These are phyloP conservation scores for Oreotragus oreotragus DNA, from an alignment of 2,113 vertebrate genomes.

Conservation along the genomic window DNA sequence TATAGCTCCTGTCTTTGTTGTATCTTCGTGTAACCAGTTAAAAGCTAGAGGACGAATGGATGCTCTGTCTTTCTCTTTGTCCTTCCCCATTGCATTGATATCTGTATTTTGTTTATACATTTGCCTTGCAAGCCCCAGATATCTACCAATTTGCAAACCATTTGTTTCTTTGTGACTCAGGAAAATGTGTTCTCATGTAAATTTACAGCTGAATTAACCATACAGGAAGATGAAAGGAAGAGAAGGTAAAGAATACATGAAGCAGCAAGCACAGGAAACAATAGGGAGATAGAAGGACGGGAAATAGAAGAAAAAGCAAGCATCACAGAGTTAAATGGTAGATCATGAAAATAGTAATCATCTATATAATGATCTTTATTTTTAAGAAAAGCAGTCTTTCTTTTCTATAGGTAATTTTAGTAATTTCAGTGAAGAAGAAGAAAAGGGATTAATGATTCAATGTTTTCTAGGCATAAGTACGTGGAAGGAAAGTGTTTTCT, in stretches of 20 bases:
- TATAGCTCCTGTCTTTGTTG: background rate
- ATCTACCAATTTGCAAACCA: background rate
- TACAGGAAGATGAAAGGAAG: background rate
- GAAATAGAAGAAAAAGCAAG: background rate
- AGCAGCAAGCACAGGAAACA: background rate
- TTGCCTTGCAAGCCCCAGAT: background rate
- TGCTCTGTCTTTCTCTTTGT: background rate
- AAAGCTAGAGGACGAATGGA: background rate
- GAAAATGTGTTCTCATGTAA: conserved; percentile 18
- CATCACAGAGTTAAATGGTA: background rate
- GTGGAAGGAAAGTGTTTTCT: background rate
- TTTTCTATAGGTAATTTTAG: background rate
- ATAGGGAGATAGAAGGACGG: background rate
- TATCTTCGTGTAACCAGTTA: background rate
- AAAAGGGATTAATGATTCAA: background rate
- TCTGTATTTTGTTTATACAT: background rate
- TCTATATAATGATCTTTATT: background rate
- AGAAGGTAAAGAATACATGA: background rate
- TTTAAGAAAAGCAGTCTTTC: background rate
- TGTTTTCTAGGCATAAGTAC: background rate
- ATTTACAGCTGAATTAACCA: conserved; percentile 1
- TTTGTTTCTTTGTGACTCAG: conserved; percentile 5
- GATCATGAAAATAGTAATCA: background rate
- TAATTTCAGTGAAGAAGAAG: background rate
- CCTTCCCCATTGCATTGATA: background rate